phyloP scores from a whole-genome alignment of 64 coral and sea anemone genomes.

The Cladopsammia gracilis region DNA sequence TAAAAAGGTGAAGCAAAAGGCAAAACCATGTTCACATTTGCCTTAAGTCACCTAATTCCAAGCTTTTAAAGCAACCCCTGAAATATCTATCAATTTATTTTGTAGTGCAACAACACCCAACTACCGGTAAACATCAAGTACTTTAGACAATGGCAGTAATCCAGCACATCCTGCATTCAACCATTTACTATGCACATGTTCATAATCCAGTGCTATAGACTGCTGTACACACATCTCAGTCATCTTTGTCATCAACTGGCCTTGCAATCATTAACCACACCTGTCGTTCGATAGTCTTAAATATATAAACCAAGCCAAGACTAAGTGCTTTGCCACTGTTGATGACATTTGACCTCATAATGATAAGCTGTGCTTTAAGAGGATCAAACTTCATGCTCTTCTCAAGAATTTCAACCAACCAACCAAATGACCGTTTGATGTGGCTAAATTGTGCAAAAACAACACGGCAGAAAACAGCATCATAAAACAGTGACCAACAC shows the following conservation, averaged over 20 bases:
- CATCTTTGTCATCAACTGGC: conserved; percentile 79
- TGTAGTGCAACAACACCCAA: no score
- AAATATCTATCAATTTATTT: no score
- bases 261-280: conserved; percentile 85
- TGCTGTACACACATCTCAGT: not conserved
- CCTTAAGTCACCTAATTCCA: no score
- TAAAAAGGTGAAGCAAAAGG: no score
- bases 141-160: no score
- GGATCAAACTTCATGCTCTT: conserved; percentile 92
- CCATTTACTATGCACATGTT: no score
- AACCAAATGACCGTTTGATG: not conserved
- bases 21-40: no score
- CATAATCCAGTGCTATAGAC: not conserved
- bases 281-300: conserved; percentile 70
- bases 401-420: conserved; percentile 69
- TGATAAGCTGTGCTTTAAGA: conserved; percentile 82
- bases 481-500: conserved; percentile 57
- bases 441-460: conserved; percentile 56
- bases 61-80: no score
- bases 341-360: conserved; percentile 92
- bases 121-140: no score
- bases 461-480: conserved; percentile 44
- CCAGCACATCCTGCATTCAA: no score
- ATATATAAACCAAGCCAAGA: conserved; percentile 84
- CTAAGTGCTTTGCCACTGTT: conserved; percentile 92